Evolutionary conservation across 2,888 invertebrate genomes (phyloP).

Genomic region (Tetranychus truncatus): DNA sequence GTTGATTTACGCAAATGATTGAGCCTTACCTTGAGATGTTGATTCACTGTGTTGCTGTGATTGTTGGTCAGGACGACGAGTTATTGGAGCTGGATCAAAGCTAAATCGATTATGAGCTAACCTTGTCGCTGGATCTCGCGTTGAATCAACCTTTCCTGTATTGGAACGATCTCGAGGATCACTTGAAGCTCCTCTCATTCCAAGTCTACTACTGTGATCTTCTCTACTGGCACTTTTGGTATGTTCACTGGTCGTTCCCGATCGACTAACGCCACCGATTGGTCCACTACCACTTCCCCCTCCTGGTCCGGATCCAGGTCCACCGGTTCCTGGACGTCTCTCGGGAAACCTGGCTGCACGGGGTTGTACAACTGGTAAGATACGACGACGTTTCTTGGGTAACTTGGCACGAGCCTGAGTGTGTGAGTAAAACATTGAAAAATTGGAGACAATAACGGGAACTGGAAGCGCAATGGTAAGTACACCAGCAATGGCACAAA

Average conservation of each 20-base stretch:
- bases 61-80: neutral
- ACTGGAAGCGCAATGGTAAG: conserved; percentile 91
- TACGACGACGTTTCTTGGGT: conserved; percentile 90
- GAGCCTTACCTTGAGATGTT: neutral
- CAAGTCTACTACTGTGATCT: neutral
- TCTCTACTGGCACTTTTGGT: conserved; percentile 1
- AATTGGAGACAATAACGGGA: conserved; percentile 97
- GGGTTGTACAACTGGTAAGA: conserved; percentile 34
- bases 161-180: neutral
- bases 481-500: conserved; percentile 95
- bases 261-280: neutral
- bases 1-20: too few relatives aligned
- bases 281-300: neutral
- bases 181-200: neutral
- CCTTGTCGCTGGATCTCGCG: neutral
- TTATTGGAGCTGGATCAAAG: neutral
- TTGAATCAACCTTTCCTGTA: neutral
- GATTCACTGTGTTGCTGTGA: neutral
- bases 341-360: neutral
- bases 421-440: conserved; percentile 45
- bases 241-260: neutral
- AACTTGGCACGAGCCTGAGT: conserved; percentile 89
- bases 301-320: neutral
- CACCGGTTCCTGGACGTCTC: conserved; percentile 1
- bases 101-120: neutral